These are phyloP conservation scores for Dipus sagitta DNA, from an alignment of 2,797 vertebrate genomes.

Conservation along the genomic window DNA sequence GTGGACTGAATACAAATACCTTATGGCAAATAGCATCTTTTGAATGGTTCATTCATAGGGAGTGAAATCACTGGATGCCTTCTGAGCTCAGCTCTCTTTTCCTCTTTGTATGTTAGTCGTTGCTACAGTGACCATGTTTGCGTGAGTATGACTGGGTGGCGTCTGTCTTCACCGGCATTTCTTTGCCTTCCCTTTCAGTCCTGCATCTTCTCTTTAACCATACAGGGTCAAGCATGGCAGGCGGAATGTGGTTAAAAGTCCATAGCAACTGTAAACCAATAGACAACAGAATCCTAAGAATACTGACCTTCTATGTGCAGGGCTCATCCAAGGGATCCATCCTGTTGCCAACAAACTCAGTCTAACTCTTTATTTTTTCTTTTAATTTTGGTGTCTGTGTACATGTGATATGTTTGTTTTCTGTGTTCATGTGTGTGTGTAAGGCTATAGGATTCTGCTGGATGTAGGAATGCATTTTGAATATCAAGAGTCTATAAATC, in stretches of 20 bases:
- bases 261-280: neutral
- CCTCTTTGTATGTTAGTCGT: neutral
- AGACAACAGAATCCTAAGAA: neutral
- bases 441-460: neutral
- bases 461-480: neutral
- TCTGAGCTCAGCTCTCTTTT: too few relatives aligned
- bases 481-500: neutral
- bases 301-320: neutral
- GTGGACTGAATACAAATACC: neutral
- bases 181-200: neutral
- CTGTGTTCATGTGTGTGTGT: neutral
- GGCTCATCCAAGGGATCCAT: neutral
- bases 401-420: too few relatives aligned
- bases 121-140: neutral
- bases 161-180: neutral
- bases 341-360: neutral
- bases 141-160: fast-evolving
- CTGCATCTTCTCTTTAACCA: neutral
- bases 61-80: fast-evolving
- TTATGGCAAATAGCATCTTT: neutral
- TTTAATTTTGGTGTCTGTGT: too few relatives aligned
- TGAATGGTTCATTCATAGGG: neutral
- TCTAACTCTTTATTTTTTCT: neutral
- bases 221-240: neutral
- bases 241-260: neutral